phyloP scores from a whole-genome alignment of 2,113 vertebrate species.

The Picathartes gymnocephalus region DNA sequence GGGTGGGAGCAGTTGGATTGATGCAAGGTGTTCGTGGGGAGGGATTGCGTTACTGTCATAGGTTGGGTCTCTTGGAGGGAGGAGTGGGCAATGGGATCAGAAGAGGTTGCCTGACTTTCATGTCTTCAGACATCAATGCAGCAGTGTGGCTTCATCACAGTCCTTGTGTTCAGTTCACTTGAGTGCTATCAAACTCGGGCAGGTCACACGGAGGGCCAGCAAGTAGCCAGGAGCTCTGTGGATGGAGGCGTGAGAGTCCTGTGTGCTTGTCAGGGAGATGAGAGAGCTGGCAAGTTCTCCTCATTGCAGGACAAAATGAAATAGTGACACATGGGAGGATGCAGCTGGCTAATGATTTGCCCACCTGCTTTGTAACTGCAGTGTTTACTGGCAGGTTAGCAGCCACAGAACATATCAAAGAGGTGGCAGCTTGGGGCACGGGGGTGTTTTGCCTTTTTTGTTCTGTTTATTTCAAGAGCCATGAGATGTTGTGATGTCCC shows the following conservation, averaged over 20 bases:
- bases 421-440: fast-evolving
- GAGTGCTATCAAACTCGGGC: not conserved
- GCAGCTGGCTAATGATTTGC: not conserved
- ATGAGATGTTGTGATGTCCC: not conserved
- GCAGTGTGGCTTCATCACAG: not conserved
- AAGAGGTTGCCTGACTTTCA: not conserved
- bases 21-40: not conserved
- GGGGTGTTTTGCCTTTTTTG: not conserved
- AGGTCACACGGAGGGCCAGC: not conserved
- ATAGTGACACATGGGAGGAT: not conserved
- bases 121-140: not conserved
- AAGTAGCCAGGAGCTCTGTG: not conserved
- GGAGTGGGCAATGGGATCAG: not conserved
- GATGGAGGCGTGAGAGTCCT: not conserved
- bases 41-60: not conserved
- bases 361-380: not conserved
- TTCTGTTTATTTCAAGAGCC: not conserved
- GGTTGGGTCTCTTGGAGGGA: not conserved
- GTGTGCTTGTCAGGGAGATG: not conserved
- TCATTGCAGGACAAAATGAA: not conserved
- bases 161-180: not conserved
- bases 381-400: not conserved
- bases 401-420: not conserved
- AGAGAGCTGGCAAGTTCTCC: not conserved
- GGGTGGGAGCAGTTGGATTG: not conserved